Conservation (phyloP, 2,797 vertebrate genomes). For the Falco novaeseelandiae region DNA sequence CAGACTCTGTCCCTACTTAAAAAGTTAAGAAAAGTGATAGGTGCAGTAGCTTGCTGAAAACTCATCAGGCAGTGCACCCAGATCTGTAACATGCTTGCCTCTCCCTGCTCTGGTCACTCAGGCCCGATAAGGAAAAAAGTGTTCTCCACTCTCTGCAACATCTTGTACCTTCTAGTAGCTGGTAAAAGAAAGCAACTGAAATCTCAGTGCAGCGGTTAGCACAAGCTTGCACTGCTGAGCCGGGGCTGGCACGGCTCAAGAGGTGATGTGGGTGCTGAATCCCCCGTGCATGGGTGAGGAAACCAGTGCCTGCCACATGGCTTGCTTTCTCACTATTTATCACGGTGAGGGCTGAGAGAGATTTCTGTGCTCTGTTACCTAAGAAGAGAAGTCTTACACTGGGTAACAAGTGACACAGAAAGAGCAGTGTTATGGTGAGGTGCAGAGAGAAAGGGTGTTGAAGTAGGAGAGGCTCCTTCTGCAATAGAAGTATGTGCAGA, state of each 20-base stretch:
- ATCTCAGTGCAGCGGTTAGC: accelerated
- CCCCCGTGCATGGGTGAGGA: neutral
- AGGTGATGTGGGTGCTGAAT: neutral
- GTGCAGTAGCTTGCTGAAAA: neutral
- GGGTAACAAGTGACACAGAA: neutral
- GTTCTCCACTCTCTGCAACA: neutral
- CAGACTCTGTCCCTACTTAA: neutral
- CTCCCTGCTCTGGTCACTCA: neutral
- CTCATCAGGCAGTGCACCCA: neutral
- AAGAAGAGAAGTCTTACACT: neutral
- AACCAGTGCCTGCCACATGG: neutral
- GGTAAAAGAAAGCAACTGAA: neutral
- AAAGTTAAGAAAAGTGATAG: neutral
- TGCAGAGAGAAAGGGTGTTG: neutral
- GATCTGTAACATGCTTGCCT: neutral
- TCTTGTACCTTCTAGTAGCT: neutral
- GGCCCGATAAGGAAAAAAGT: neutral
- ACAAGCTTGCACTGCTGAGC: accelerated
- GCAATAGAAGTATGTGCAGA: neutral
- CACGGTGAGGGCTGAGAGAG: neutral
- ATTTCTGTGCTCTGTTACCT: neutral
- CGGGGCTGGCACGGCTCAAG: accelerated
- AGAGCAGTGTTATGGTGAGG: neutral
- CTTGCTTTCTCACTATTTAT: neutral
- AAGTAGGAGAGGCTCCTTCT: neutral